Evolutionary conservation across 2,888 invertebrate species (phyloP).

Genomic region (Mythimna lalbum): DNA sequence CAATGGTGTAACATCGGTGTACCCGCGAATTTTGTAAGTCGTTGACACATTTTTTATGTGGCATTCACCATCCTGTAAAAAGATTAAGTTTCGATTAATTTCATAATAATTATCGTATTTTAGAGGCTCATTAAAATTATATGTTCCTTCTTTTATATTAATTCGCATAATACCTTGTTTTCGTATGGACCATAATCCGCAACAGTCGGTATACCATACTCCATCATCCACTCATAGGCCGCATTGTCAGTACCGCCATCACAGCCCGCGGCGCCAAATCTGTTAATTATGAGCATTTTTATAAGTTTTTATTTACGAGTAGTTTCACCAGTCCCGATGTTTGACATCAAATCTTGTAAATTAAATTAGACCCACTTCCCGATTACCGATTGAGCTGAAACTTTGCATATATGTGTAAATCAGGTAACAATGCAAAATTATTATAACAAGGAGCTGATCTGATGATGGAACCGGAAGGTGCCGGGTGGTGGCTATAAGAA

Average conservation of each 20-base stretch:
- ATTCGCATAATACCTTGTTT: slow-evolving; percentile 90
- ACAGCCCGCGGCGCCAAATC: slow-evolving; percentile 96
- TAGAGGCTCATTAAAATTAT: neutral
- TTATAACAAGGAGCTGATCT: too few relatives aligned
- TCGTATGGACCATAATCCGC: slow-evolving; percentile 97
- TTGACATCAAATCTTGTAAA: too few relatives aligned
- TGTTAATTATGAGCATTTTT: slow-evolving; percentile 57
- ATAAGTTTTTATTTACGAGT: accelerated
- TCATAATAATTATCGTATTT: too few relatives aligned
- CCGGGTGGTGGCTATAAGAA: too few relatives aligned
- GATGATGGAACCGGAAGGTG: too few relatives aligned
- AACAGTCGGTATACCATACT: slow-evolving; percentile 94
- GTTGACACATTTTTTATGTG: slow-evolving; percentile 92
- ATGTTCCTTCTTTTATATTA: neutral
- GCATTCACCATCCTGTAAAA: slow-evolving; percentile 94
- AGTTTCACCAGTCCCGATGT: too few relatives aligned
- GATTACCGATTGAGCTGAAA: too few relatives aligned
- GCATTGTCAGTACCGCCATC: slow-evolving; percentile 97
- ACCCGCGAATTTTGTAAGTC: slow-evolving; percentile 93
- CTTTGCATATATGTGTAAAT: too few relatives aligned
- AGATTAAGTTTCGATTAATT: neutral
- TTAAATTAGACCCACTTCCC: too few relatives aligned
- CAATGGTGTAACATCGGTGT: slow-evolving; percentile 95
- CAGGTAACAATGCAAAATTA: too few relatives aligned
- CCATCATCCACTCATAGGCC: slow-evolving; percentile 96